A percentile compares a stretch with the other conserved stretches of the same genome.
Conservation (phyloP, 2,797 vertebrate genomes). For the Cossypha niveicapilla region DNA sequence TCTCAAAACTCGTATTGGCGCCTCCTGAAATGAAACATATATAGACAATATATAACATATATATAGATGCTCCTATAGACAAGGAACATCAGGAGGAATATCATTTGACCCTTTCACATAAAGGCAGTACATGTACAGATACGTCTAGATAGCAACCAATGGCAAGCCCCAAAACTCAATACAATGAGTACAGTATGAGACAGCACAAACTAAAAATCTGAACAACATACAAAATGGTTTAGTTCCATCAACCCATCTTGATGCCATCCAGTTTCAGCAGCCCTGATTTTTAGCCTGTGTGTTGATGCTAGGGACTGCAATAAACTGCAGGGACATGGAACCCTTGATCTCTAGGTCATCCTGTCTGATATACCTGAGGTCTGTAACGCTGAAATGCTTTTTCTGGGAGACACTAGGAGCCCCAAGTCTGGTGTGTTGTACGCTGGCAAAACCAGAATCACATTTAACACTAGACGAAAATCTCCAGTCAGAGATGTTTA, state of each 20-base stretch:
- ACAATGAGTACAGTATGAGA: too few relatives aligned
- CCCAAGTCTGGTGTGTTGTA: background rate
- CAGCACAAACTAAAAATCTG: background rate
- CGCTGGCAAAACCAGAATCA: background rate
- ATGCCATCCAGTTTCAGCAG: background rate
- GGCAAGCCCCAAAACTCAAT: background rate
- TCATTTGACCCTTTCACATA: background rate
- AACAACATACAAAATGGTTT: background rate
- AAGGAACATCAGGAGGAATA: background rate
- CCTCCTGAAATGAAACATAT: background rate
- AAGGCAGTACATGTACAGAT: background rate
- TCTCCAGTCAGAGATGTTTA: background rate
- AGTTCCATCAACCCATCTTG: background rate
- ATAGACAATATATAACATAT: too few relatives aligned
- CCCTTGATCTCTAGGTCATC: background rate
- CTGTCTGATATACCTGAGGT: background rate
- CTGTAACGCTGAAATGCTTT: background rate
- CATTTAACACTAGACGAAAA: background rate
- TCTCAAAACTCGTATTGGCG: background rate
- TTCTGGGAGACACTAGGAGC: background rate
- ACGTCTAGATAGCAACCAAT: background rate
- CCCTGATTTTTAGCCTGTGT: background rate
- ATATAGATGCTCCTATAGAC: background rate
- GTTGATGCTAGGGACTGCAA: background rate
- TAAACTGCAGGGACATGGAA: background rate